Conservation (phyloP, 2,113 vertebrate genomes). For the Paradisaea rubra region DNA sequence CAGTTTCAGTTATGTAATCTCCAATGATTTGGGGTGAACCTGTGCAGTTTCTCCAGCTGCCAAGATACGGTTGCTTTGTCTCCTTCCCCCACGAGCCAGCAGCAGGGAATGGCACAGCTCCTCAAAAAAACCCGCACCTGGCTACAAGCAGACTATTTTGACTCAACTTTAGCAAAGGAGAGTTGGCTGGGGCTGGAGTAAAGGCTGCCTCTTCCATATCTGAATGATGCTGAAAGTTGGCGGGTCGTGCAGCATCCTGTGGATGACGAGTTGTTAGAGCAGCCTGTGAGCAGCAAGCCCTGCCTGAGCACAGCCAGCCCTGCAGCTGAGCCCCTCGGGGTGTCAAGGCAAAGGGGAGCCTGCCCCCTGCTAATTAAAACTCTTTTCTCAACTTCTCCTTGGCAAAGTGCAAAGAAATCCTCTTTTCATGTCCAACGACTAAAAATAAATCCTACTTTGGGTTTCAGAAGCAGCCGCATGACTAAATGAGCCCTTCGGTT, state of each 20-base stretch:
- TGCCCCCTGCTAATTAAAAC: not conserved
- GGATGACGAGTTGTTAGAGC: not conserved
- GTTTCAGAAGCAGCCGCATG: conserved; percentile 6
- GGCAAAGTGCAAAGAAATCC: not conserved
- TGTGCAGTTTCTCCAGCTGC: not conserved
- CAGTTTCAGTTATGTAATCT: not conserved
- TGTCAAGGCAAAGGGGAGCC: not conserved
- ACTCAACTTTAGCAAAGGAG: not conserved
- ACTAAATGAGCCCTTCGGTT: not conserved
- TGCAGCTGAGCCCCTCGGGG: not conserved
- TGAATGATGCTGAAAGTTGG: not conserved
- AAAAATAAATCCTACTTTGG: conserved; percentile 50
- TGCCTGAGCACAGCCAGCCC: not conserved
- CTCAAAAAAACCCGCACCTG: not conserved
- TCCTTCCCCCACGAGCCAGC: not conserved
- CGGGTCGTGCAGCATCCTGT: accelerated
- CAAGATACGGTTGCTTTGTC: accelerated
- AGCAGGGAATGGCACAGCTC: accelerated
- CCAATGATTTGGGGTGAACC: not conserved
- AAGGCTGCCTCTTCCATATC: not conserved
- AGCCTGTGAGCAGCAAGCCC: not conserved
- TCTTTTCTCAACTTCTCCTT: not conserved
- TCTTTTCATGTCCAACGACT: not conserved
- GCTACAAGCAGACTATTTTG: not conserved
- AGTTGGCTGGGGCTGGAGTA: not conserved